Evolutionary conservation across 53 echinoderm and acorn worm species (phyloP), one percentile per base, ranked within the genome.

Genomic region (Echinarachnius parma): DNA sequence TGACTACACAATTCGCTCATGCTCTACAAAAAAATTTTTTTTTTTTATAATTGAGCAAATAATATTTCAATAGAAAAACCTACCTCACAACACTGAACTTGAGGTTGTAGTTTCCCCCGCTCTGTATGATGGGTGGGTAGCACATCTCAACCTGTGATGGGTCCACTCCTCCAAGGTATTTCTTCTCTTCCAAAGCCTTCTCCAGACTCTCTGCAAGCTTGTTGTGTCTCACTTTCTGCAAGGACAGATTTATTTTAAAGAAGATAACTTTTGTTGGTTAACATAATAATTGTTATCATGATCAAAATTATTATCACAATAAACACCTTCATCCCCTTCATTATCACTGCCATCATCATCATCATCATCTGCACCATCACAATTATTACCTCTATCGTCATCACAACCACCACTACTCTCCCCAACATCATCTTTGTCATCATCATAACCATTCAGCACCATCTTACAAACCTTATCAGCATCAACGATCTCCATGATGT

Each of bases 71-170:
- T n/a, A n/a, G n/a, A n/a, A n/a, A n/a, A n/a, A 31, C 78, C 64
- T 54, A 95, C 96, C 96, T 95, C 59, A 95, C 96, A 3, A 95
- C 90, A 64, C 96, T 95, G 76, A 91, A 95, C 76, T 95, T 95
- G 85, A 95, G 96, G 28, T 90, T 95, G 66, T 95, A 95, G 78
- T 84, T 91, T 31, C 96, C 96, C 24, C 96, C 96, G 77, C 96
- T 95, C 82, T 95, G 96, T 45, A 95, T 95, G 58, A 95, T 95
- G 7, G 96, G 90, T 0, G 95, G 96, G 46, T 95, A 95, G 71
- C 96, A 95, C 64, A 87, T 84, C 42, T 95, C 96, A 1, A 95
- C 87, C 34, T 84, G 71, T 4, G 90, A 82, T 0, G 87, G 84
- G 34, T 95, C 96, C 8, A 85, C 81, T 10, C 81, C 87, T 22